phyloP scores from a whole-genome alignment of 2,113 vertebrate species.

The Tragelaphus strepsiceros region DNA sequence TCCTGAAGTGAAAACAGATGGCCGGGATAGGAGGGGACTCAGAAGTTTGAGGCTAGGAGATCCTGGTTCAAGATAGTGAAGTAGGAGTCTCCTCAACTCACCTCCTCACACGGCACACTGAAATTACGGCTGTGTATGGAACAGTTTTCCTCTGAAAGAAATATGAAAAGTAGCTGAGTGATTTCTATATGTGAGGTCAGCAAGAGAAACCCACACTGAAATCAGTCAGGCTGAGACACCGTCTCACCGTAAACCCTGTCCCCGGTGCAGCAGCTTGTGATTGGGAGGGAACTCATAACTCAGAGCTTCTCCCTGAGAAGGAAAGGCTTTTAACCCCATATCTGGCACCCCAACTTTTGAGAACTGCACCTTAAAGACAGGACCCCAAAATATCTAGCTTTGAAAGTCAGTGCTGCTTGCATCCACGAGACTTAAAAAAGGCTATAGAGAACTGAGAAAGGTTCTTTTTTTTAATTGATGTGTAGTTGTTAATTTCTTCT shows the following conservation, averaged over 20 bases:
- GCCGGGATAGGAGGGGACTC: not conserved
- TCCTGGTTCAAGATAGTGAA: not conserved
- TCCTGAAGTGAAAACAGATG: not conserved
- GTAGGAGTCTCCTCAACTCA: not conserved
- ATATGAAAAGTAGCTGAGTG: not conserved
- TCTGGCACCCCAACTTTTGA: not conserved
- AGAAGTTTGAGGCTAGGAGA: not conserved
- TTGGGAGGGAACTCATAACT: not conserved
- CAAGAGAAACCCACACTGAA: not conserved
- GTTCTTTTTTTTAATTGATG: not conserved
- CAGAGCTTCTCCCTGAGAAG: not conserved
- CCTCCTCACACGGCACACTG: not conserved
- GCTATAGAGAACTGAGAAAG: not conserved
- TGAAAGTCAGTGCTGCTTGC: not conserved
- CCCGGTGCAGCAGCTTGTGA: not conserved
- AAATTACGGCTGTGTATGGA: not conserved
- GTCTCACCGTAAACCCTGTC: not conserved
- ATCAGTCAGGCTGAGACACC: not conserved
- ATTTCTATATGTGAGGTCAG: not conserved
- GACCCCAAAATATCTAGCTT: not conserved
- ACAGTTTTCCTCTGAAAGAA: not conserved
- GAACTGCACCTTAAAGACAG: not conserved
- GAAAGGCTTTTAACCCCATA: not conserved
- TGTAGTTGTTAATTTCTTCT: not conserved
- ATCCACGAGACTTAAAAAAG: rapidly evolving